Evolutionary conservation across 2,113 vertebrate genomes (phyloP), one percentile per base, ranked within the genome.

Genomic region (Motacilla alba): DNA sequence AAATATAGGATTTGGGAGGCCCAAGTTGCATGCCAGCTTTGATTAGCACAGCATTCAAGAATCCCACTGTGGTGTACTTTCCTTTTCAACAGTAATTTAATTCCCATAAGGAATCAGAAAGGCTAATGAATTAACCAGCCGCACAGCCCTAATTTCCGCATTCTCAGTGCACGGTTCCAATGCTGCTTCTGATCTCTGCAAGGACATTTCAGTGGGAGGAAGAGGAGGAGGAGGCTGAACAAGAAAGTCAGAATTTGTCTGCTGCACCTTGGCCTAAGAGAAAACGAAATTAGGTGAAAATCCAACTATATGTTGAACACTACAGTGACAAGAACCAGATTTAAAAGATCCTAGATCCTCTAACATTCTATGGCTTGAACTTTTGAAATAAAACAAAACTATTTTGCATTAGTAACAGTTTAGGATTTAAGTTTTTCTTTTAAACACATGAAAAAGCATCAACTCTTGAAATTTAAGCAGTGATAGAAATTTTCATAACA

Each of bases 81-180:
- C 64, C 53, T 83, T 66, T 60, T 50, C 62, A 67, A 31, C 21
- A 74, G 88, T 77, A 86, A 94, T 83, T 92, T 73, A 75, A 93
- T 44, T 94, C 79, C 70, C 52, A 39, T 35, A 88, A 74, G 70
- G 83, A 87, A 86, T 90, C 78, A 86, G 60, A 86, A 90, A 72
- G 39, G 35, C 68, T 95, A 91, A 94, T 77, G 82, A 90, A 94
- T 44, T 63, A 31, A 90, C 87, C 85, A 95, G 68, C 72, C 81
- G 87, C 75, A 67, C 1, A 39, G 23, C 14, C 9, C 87, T 90
- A 50, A 94, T 63, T 77, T 80, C 70, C 2, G 0, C 84, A 70
- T 85, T 91, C 75, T 86, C 75, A 30, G 22, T 6, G 15, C 41
- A 20, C 4, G 3, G 31, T 83, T 82, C 84, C 84, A 64, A 53